A percentile compares a stretch with the other conserved stretches of the same genome.
phyloP scores from a whole-genome alignment of 2,888 invertebrate genomes.

The Cancer borealis region DNA sequence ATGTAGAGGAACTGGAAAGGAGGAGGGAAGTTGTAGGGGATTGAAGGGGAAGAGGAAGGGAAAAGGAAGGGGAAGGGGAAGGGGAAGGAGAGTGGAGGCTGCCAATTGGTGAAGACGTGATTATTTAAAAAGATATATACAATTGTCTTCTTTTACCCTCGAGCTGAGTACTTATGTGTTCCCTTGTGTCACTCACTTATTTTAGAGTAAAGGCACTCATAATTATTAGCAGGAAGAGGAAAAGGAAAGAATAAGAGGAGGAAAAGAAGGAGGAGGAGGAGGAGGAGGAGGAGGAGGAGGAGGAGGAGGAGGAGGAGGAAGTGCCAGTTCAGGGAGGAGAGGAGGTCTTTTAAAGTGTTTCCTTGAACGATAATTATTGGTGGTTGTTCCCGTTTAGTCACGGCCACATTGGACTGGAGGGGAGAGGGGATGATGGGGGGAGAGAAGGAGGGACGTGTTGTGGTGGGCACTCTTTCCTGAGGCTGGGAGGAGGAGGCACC shows the following conservation, averaged over 20 bases:
- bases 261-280: not conserved
- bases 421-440: not conserved
- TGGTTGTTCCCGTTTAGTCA: slow-evolving; percentile 56
- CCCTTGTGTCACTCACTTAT: too few species aligned
- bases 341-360: slow-evolving; percentile 44
- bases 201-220: too few species aligned
- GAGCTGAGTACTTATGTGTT: too few species aligned
- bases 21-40: too few species aligned
- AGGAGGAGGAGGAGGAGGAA: slow-evolving; percentile 47
- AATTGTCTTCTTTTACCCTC: too few species aligned
- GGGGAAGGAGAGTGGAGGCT: not conserved
- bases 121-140: too few species aligned
- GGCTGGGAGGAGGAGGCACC: not conserved
- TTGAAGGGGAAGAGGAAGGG: not conserved
- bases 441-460: slow-evolving; percentile 2
- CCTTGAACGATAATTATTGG: slow-evolving; percentile 55
- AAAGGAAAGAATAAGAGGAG: not conserved
- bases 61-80: not conserved
- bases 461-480: slow-evolving; percentile 34
- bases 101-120: too few species aligned
- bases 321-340: slow-evolving; percentile 9
- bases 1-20: too few species aligned
- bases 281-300: not conserved
- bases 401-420: not conserved
- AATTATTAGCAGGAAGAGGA: not conserved